A percentile compares a stretch with the other conserved stretches of the same genome.
phyloP scores from a whole-genome alignment of 2,797 vertebrate genomes.

The Phylloscopus collybita region DNA sequence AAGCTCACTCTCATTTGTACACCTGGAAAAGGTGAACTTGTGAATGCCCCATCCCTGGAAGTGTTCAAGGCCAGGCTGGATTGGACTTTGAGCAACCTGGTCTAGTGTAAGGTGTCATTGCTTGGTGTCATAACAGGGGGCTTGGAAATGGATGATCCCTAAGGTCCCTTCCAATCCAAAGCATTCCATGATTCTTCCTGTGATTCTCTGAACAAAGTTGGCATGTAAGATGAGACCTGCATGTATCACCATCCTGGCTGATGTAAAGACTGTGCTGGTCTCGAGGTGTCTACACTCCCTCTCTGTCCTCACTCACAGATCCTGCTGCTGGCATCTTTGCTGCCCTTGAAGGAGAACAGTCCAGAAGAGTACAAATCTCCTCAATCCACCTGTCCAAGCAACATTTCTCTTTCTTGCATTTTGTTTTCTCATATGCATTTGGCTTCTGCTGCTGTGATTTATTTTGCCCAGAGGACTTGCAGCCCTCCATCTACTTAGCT shows the following conservation, averaged over 20 bases:
- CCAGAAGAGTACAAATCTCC: neutral
- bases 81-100: neutral
- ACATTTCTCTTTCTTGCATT: neutral
- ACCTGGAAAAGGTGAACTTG: neutral
- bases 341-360: neutral
- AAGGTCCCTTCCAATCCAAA: neutral
- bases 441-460: neutral
- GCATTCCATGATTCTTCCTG: neutral
- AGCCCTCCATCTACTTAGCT: neutral
- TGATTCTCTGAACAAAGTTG: neutral
- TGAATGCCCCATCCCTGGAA: neutral
- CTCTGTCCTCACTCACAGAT: neutral
- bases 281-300: neutral
- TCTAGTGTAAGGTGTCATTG: neutral
- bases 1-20: neutral
- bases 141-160: neutral
- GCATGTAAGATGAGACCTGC: rapidly evolving
- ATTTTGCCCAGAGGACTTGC: neutral
- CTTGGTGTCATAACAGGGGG: neutral
- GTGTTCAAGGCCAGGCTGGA: neutral
- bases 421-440: neutral
- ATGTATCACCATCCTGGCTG: neutral
- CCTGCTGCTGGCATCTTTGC: neutral
- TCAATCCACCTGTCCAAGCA: rapidly evolving
- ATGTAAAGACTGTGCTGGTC: neutral